Evolutionary conservation across 2,113 vertebrate species (phyloP), one percentile per base, ranked within the genome.

Genomic region (Lontra canadensis): DNA sequence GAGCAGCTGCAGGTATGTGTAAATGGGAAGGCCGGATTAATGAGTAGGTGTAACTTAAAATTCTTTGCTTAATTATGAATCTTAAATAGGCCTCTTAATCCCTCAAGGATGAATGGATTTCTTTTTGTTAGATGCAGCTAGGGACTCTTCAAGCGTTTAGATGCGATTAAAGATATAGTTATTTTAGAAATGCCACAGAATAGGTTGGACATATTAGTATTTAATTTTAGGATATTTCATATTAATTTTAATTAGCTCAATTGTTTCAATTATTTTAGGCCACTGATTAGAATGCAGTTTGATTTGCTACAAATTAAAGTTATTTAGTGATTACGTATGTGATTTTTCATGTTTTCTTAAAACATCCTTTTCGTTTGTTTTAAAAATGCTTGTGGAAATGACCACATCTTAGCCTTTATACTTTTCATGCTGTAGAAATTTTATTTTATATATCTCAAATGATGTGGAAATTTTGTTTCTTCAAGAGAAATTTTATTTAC

Each of bases 11-110:
- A 4, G 18, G 55, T 34, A 8, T 88, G 82, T 84, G 26, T 73
- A 71, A 49, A 96, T 74, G 36, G 59, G 36, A 76, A 93, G 86
- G 14, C 84, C 90, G 86, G 89, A 96, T 93, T 96, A 95, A 81
- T 80, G 65, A 49, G 47, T 91, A 69, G 47, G 59, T 92, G 57
- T 95, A 96, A 97, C 96, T 95, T 34, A 29, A 97, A 26, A 63
- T 36, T 96, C 52, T 92, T 94, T 44, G 34, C 85, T 76, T 97
- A 95, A 95, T 97, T 97, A 95, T 97, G 73, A 96, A 91, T 98
- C 92, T 94, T 92, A 76, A 95, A 90, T 88, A 80, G 90, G 55
- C 67, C 21, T 86, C 31, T 84, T 94, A 98, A 95, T 97, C 88
- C 88, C 67, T 97, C 42, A 7, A 87, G 89, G 84, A 47, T 71